Base-by-base conservation (phyloP, 2,888 invertebrate genomes). In the Melangyna quadrimaculata region DNA sequence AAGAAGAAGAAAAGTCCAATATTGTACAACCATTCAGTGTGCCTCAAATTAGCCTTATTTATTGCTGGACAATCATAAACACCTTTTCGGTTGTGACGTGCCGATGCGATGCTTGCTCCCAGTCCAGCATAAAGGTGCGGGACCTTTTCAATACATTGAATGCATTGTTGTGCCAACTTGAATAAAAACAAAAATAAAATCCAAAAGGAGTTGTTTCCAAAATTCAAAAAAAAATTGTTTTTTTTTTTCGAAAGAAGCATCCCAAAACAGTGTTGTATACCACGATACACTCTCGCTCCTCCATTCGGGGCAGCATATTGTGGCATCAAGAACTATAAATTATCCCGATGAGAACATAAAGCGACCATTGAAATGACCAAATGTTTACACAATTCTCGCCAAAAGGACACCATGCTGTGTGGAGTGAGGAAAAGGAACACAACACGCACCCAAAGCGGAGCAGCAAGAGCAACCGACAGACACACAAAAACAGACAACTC, bases 341-440 rank as follows among this genome's bases (percentile, higher is more conserved):
- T 88, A 88, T 87, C 75, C 77, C 81, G 86, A 87, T 87, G 87
- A 87, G 87, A 87, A 88, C 86, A 86, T 86, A 86, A 86, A 87
- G 87, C 82, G 88, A 88, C 88, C 88, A 87, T 88, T 88, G 87
- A 88, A 88, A 88, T 88, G 88, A 87, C 88, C 88, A 88, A 88
- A 88, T 88, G 88, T 88, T 88, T 88, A 88, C 88, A 88, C 87
- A 88, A 88, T 88, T 88, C 82, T 81, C 87, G 82, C 87, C 82
- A 82, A 86, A 84, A 87, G 87, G 87, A 87, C 87, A 87, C 71
- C 87, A 87, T 82, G 87, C 87, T 87, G 87, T 43, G 73, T 53
- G 78, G 78, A 78, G 81, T 82, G 82, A 82, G 87, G 82, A 77
- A 80, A 79, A 78, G 82, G 74, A 87, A 82, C 87, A 78, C 70